Evolutionary conservation across 2,888 invertebrate species (phyloP).

Genomic region (Ornithoptera priamus): DNA sequence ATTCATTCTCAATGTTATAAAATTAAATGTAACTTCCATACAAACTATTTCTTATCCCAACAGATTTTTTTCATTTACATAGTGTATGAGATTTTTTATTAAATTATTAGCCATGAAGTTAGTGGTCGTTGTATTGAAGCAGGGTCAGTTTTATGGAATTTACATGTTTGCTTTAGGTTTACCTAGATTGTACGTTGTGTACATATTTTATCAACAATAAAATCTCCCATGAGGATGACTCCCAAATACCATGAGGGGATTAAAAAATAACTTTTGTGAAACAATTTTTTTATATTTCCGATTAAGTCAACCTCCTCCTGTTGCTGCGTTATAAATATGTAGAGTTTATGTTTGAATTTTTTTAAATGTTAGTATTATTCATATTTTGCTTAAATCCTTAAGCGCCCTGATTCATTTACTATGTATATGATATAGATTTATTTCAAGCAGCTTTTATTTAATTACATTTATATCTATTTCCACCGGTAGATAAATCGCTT

Average conservation of each 20-base stretch:
- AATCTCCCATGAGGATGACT: conserved; percentile 32
- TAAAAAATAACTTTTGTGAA: conserved; percentile 36
- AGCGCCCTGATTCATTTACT: conserved; percentile 27
- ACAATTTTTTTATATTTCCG: conserved; percentile 46
- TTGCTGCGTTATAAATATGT: conserved; percentile 62
- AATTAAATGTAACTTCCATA: conserved; percentile 63
- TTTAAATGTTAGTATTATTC: conserved; percentile 35
- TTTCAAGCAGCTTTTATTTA: background rate
- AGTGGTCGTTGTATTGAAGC: background rate
- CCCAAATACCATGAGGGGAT: conserved; percentile 69
- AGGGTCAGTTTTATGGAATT: conserved; percentile 56
- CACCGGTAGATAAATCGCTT: background rate
- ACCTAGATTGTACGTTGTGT: conserved; percentile 22
- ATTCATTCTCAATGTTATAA: conserved; percentile 29
- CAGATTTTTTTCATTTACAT: background rate
- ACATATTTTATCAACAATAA: conserved; percentile 34
- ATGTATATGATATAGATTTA: conserved; percentile 1
- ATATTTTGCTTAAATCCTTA: conserved; percentile 46
- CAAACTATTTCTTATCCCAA: conserved; percentile 24
- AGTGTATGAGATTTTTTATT: background rate
- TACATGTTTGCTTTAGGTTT: conserved; percentile 47
- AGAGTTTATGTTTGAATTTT: conserved; percentile 47
- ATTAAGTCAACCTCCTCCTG: conserved; percentile 75
- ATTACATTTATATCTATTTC: background rate
- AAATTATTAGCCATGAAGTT: background rate